phyloP scores from a whole-genome alignment of 2,888 invertebrate species.

The Acleris sparsana region DNA sequence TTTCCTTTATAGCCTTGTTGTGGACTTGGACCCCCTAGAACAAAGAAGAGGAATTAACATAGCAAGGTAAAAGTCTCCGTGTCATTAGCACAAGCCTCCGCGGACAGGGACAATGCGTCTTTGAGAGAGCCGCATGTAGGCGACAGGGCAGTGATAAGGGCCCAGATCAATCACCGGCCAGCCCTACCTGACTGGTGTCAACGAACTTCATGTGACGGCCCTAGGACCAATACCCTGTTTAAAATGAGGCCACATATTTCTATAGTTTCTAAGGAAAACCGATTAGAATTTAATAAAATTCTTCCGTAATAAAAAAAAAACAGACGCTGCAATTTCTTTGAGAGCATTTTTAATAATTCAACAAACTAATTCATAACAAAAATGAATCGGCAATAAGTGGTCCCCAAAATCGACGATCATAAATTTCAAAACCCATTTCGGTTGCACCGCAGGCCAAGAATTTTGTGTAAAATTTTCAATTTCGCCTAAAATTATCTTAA shows the following conservation, averaged over 20 bases:
- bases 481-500: slow-evolving; percentile 69
- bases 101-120: slow-evolving; percentile 74
- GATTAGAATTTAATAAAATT: not conserved
- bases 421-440: slow-evolving; percentile 72
- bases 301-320: slow-evolving; percentile 2
- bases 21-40: slow-evolving; percentile 67
- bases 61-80: slow-evolving; percentile 40
- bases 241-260: not conserved
- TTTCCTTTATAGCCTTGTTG: slow-evolving; percentile 54
- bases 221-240: slow-evolving; percentile 4
- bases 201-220: slow-evolving; percentile 69
- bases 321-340: slow-evolving; percentile 7
- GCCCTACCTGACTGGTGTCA: slow-evolving; percentile 79
- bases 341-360: slow-evolving; percentile 56
- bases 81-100: slow-evolving; percentile 66
- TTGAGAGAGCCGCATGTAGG: slow-evolving; percentile 79
- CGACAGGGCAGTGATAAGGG: slow-evolving; percentile 78
- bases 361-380: slow-evolving; percentile 34
- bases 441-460: slow-evolving; percentile 70
- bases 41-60: slow-evolving; percentile 53
- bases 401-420: slow-evolving; percentile 55
- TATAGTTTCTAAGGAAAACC: not conserved
- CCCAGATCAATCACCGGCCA: slow-evolving; percentile 78
- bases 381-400: slow-evolving; percentile 35
- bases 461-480: slow-evolving; percentile 70